A percentile compares a stretch with the other conserved stretches of the same genome.
These are phyloP conservation scores for Agonopterix alstromeriana DNA, from an alignment of 2,888 invertebrate species.

Conservation along the genomic window DNA sequence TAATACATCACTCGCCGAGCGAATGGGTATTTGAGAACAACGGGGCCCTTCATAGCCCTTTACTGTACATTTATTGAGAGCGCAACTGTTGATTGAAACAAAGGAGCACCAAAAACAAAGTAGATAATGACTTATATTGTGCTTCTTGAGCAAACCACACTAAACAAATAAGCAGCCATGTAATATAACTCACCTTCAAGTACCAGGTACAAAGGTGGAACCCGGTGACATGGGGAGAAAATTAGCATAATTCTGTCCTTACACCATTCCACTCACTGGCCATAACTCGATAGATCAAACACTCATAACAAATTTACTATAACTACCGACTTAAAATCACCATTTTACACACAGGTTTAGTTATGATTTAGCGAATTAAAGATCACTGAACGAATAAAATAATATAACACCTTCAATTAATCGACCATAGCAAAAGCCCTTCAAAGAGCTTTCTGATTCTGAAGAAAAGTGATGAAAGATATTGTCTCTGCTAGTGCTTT, in stretches of 20 bases:
- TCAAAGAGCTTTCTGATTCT: conserved; percentile 11
- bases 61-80: conserved; percentile 35
- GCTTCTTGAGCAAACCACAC: conserved; percentile 6
- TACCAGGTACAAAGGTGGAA: conserved; percentile 66
- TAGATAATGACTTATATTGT: conserved; percentile 3
- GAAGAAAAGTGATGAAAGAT: too few relatives aligned
- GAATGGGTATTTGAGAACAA: conserved; percentile 25
- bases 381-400: conserved; percentile 30
- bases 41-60: conserved; percentile 32
- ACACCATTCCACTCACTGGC: conserved; percentile 48
- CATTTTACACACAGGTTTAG: conserved; percentile 44
- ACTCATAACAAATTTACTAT: conserved; percentile 27
- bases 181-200: conserved; percentile 59
- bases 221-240: conserved; percentile 63
- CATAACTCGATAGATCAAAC: conserved; percentile 43
- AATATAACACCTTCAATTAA: conserved; percentile 34
- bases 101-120: conserved; percentile 15
- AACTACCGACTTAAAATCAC: conserved; percentile 23
- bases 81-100: conserved; percentile 23
- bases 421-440: conserved; percentile 41
- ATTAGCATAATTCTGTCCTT: conserved; percentile 71
- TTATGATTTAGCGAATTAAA: conserved; percentile 33
- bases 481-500: too few relatives aligned
- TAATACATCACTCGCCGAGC: conserved; percentile 18
- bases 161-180: conserved; percentile 27